These are phyloP conservation scores for Temnothorax unifasciatus DNA, from an alignment of 2,888 invertebrate genomes.

Conservation along the genomic window DNA sequence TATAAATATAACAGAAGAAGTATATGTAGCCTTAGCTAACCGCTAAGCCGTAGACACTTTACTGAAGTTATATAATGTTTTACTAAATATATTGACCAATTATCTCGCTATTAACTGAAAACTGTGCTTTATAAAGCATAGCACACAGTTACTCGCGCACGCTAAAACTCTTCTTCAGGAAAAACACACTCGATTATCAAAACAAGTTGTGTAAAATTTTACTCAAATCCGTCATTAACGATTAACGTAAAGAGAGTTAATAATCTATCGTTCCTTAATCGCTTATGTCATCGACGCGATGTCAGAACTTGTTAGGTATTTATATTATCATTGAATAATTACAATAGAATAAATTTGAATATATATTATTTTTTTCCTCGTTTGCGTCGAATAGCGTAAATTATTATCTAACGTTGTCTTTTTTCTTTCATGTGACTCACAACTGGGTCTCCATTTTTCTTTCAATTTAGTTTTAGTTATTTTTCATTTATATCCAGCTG, in stretches of 20 bases:
- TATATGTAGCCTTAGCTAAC: conserved; percentile 21
- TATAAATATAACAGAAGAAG: conserved; percentile 26
- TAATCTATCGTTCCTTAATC: conserved; percentile 9
- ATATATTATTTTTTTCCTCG: background rate
- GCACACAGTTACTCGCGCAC: background rate
- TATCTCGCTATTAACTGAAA: conserved; percentile 43
- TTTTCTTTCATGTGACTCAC: background rate
- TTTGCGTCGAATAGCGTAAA: background rate
- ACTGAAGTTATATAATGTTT: conserved; percentile 58
- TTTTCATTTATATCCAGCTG: conserved; percentile 42
- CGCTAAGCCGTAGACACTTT: conserved; percentile 55
- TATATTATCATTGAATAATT: background rate
- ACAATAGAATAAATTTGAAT: background rate
- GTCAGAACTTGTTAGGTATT: conserved; percentile 1
- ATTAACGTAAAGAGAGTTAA: conserved; percentile 9
- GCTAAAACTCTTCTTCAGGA: background rate
- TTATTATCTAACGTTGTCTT: conserved; percentile 5
- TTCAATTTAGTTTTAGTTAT: conserved; percentile 44
- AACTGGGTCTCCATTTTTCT: conserved; percentile 18
- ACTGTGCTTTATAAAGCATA: conserved; percentile 2
- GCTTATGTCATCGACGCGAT: background rate
- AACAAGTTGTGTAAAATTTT: conserved; percentile 7
- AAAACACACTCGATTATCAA: background rate
- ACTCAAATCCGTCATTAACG: background rate
- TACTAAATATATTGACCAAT: conserved; percentile 61